Conservation (phyloP, 1,140 invertebrate species). For the Fopius arisanus region DNA sequence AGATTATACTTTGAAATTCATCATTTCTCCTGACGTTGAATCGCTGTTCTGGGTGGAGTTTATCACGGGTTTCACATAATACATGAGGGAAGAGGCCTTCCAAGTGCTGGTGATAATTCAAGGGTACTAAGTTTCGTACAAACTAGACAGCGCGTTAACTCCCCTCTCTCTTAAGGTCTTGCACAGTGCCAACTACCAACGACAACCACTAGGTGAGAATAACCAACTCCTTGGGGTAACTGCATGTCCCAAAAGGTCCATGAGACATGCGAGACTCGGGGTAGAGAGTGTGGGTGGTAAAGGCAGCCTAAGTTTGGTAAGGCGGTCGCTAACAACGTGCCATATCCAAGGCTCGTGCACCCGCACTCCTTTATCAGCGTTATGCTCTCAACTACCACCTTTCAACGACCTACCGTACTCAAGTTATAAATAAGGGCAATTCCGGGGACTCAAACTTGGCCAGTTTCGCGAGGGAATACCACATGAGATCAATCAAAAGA, state of each 20-base stretch:
- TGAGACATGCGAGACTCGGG: conserved; percentile 35
- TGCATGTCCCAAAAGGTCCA: conserved; percentile 46
- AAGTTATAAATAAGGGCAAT: conserved; percentile 61
- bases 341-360: conserved; percentile 44
- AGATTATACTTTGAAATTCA: too few relatives aligned
- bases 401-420: conserved; percentile 26
- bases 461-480: background rate
- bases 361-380: conserved; percentile 62
- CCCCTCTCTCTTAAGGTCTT: background rate
- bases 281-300: conserved; percentile 28
- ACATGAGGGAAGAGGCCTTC: background rate
- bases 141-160: conserved; percentile 26
- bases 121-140: conserved; percentile 29
- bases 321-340: conserved; percentile 42
- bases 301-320: conserved; percentile 41
- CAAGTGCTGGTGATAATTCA: conserved; percentile 16
- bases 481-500: conserved; percentile 5
- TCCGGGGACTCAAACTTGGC: conserved; percentile 44
- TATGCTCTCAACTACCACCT: conserved; percentile 37
- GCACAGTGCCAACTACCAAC: conserved; percentile 7
- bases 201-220: conserved; percentile 23
- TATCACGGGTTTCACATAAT: conserved; percentile 14
- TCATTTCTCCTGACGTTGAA: background rate
- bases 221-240: conserved; percentile 43
- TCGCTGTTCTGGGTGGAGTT: background rate